These are phyloP conservation scores for Dermatemys mawii DNA, from an alignment of 2,113 vertebrate genomes.

Conservation along the genomic window DNA sequence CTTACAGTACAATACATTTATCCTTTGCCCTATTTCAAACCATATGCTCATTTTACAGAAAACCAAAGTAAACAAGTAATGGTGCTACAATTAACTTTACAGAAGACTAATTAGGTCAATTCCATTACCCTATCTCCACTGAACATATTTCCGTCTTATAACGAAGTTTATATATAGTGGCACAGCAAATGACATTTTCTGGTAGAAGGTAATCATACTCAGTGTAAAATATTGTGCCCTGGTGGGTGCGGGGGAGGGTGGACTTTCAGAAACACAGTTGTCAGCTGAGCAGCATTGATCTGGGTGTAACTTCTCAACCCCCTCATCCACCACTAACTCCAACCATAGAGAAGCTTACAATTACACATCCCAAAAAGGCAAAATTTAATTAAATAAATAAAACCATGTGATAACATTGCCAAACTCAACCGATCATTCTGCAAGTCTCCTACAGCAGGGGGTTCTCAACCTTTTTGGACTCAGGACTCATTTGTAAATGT, in stretches of 20 bases:
- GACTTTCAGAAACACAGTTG: background rate
- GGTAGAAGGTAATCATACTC: background rate
- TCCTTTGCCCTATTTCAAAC: slow-evolving; percentile 13
- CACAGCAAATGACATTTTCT: background rate
- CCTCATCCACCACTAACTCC: background rate
- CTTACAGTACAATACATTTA: background rate
- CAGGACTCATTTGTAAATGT: background rate
- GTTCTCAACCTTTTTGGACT: background rate
- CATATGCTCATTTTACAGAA: slow-evolving; percentile 39
- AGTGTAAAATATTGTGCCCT: background rate
- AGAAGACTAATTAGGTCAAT: slow-evolving; percentile 23
- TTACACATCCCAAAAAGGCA: background rate
- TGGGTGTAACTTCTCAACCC: background rate
- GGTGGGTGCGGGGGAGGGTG: background rate
- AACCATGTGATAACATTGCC: background rate
- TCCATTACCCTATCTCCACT: slow-evolving; percentile 10
- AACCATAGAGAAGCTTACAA: background rate
- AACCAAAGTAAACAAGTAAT: slow-evolving; percentile 21
- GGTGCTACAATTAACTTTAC: slow-evolving; percentile 42
- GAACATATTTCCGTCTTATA: background rate
- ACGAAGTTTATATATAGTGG: background rate
- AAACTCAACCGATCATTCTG: background rate
- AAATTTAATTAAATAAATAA: background rate
- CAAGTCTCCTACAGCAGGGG: background rate
- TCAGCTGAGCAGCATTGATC: background rate